Percentiles rank a stretch among this genome's conserved stretches.
Evolutionary conservation across 2,113 vertebrate genomes (phyloP).

Genomic region (Scophthalmus maximus): DNA sequence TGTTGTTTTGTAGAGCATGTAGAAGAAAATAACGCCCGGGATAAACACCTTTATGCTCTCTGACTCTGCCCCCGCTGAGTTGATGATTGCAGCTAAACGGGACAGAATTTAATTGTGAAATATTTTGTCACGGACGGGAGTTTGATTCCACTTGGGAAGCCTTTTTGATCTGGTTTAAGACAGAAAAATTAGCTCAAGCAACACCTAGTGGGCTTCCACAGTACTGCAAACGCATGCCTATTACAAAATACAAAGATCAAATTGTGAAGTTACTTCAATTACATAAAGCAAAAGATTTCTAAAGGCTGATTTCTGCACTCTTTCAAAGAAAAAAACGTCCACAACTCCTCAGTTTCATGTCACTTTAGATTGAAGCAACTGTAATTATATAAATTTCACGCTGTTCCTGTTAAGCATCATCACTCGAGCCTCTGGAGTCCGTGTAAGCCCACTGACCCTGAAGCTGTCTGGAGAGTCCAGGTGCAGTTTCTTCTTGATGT

Average conservation of each 20-base stretch:
- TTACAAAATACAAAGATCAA: slow-evolving; percentile 1
- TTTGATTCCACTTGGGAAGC: slow-evolving; percentile 30
- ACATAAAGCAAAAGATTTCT: too few species aligned
- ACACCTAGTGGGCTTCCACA: neutral
- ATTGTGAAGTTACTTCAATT: neutral
- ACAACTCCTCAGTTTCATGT: too few species aligned
- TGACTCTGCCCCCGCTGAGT: slow-evolving; percentile 12
- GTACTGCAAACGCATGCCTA: neutral
- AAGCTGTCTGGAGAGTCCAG: slow-evolving; percentile 95
- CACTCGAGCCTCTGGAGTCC: too few species aligned
- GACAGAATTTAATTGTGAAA: slow-evolving; percentile 34
- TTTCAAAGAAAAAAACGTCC: too few species aligned
- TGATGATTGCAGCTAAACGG: slow-evolving; percentile 35
- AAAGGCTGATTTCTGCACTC: too few species aligned
- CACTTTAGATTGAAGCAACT: too few species aligned
- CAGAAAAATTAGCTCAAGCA: neutral
- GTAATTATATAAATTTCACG: too few species aligned
- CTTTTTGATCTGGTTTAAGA: neutral
- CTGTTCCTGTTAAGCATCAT: too few species aligned
- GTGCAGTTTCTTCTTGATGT: slow-evolving; percentile 92
- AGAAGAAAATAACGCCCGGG: slow-evolving; percentile 24
- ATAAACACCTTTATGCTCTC: slow-evolving; percentile 40
- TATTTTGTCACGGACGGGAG: slow-evolving; percentile 20
- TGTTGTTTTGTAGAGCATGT: slow-evolving; percentile 39
- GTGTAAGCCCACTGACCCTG: slow-evolving; percentile 85